Conservation (phyloP, 1,140 invertebrate species). For the Heliconius congener region DNA sequence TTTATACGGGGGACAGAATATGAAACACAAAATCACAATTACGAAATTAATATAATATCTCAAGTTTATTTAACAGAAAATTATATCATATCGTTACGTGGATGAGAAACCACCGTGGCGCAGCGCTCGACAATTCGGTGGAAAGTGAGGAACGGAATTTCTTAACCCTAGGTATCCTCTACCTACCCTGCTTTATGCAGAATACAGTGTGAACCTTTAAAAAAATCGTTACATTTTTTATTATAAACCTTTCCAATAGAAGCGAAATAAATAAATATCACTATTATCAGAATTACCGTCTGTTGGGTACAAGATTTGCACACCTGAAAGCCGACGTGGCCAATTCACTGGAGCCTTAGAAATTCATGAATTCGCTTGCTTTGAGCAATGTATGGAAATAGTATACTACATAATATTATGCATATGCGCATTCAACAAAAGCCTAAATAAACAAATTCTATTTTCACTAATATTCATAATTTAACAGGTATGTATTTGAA, state of each 20-base stretch:
- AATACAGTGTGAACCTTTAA: too few relatives aligned
- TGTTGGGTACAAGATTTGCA: conserved; percentile 1
- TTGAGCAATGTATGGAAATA: conserved; percentile 10
- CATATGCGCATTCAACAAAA: not conserved
- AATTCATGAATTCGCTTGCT: conserved; percentile 7
- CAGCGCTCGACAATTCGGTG: too few relatives aligned
- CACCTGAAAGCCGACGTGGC: conserved; percentile 9
- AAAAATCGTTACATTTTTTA: too few relatives aligned
- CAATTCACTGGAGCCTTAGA: conserved; percentile 6
- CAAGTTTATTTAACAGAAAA: not conserved
- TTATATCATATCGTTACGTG: too few relatives aligned
- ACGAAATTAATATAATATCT: not conserved
- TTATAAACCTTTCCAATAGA: too few relatives aligned
- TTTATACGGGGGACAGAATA: not conserved
- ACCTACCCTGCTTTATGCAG: too few relatives aligned
- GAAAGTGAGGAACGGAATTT: too few relatives aligned
- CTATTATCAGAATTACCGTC: not conserved
- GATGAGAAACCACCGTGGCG: too few relatives aligned
- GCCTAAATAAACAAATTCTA: not conserved
- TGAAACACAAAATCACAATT: not conserved
- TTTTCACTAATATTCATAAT: not conserved
- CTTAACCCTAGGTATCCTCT: too few relatives aligned
- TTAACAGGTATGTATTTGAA: not conserved
- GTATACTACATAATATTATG: not conserved
- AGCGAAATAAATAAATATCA: not conserved